These are phyloP conservation scores for Rhinichthys klamathensis DNA, from an alignment of 2,113 vertebrate species.

Conservation along the genomic window DNA sequence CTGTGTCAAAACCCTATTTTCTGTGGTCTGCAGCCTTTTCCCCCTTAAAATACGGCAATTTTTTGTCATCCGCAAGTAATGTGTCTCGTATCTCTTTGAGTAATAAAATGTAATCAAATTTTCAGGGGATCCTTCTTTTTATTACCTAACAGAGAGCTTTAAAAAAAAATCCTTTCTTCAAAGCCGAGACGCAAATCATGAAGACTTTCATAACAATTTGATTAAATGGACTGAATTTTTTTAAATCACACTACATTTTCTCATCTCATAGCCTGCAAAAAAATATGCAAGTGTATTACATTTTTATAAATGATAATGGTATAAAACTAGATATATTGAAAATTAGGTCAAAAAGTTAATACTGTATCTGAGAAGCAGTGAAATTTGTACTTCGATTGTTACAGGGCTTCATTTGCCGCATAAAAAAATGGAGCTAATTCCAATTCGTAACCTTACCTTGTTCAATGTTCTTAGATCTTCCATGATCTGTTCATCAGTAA, in stretches of 20 bases:
- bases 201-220: background rate
- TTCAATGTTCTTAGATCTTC: slow-evolving; percentile 95
- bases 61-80: background rate
- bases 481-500: slow-evolving; percentile 98
- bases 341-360: background rate
- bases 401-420: background rate
- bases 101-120: background rate
- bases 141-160: background rate
- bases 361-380: background rate
- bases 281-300: background rate
- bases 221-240: background rate
- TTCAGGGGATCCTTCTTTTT: background rate
- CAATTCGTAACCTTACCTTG: slow-evolving; percentile 76
- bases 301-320: background rate
- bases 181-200: background rate
- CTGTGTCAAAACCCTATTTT: background rate
- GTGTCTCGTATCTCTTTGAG: background rate
- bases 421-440: background rate
- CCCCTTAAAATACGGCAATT: background rate
- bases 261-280: background rate
- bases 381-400: background rate
- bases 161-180: background rate
- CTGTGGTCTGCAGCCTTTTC: background rate
- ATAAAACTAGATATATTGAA: background rate
- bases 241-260: background rate